Base-by-base conservation (phyloP, 2,888 invertebrate species). In the Muschampia staudingeri region DNA sequence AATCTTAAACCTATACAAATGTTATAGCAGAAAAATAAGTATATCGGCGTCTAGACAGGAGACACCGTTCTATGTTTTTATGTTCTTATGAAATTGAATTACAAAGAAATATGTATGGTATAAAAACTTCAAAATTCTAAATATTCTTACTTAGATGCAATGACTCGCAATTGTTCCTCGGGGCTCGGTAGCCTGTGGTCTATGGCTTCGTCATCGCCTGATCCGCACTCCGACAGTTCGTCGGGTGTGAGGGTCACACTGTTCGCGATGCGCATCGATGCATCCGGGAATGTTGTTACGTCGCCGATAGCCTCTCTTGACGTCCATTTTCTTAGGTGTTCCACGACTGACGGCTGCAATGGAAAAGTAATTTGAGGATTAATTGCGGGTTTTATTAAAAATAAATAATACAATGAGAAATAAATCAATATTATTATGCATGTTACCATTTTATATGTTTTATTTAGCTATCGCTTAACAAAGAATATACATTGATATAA, bases 151-250 rank as follows among this genome's bases (percentile, higher is more conserved):
- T 98, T 98, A 92, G 98, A 97, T 89, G 98, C 98, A 92, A 98
- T 98, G 89, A 98, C 98, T 94, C 98, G 98, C 87, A 98, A 97
- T 95, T 98, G 98, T 95, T 99, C 99, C 94, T 98, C 98, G 56
- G 99, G 99, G 87, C 99, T 98, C 73, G 99, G 99, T 91, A 99
- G 97, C 93, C 98, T 98, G 95, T 99, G 98, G 96, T 99, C 98
- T 89, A 98, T 98, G 88, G 98, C 98, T 93, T 98, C 98, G 88
- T 97, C 97, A 89, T 98, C 98, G 79, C 97, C 97, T 3, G 97
- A 97, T 16, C 97, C 97, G 84, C 95, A 96, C 85, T 97, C 96
- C 12, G 97, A 97, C 52, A 97, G 95, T 85, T 96, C 97, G 88
- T 96, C 95, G n/a, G 96, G 96, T 14, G 97, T 96, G 86, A 97